Evolutionary conservation across 1,140 invertebrate species (phyloP).

Genomic region (Hylyphantes graminicola): DNA sequence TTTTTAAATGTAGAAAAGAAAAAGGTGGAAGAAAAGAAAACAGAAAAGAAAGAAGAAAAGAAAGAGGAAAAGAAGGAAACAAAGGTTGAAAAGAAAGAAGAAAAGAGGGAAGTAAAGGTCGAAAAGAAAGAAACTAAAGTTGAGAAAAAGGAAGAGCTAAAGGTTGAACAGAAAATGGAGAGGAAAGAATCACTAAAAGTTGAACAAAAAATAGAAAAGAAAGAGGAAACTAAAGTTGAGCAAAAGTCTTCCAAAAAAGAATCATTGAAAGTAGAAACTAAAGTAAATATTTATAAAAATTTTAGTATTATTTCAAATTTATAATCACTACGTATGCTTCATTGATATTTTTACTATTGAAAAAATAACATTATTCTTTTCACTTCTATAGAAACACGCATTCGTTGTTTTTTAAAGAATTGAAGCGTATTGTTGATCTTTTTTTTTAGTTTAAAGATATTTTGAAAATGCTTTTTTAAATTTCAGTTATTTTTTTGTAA

Average conservation of each 20-base stretch:
- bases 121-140: slow-evolving; percentile 70
- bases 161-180: slow-evolving; percentile 70
- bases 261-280: slow-evolving; percentile 27
- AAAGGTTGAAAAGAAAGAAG: slow-evolving; percentile 63
- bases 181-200: slow-evolving; percentile 66
- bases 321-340: too few relatives aligned
- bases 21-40: slow-evolving; percentile 60
- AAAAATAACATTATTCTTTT: too few relatives aligned
- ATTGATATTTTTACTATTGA: too few relatives aligned
- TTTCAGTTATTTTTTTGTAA: too few relatives aligned
- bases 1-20: slow-evolving; percentile 58
- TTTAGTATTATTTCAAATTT: too few relatives aligned
- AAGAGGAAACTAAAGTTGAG: slow-evolving; percentile 46
- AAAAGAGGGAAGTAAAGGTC: slow-evolving; percentile 65
- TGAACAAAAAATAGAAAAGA: slow-evolving; percentile 49
- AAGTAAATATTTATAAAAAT: neutral
- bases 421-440: too few relatives aligned
- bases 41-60: slow-evolving; percentile 60
- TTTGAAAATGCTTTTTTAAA: too few relatives aligned
- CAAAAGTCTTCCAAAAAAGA: slow-evolving; percentile 18
- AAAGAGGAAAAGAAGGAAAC: slow-evolving; percentile 66
- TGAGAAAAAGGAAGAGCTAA: slow-evolving; percentile 68
- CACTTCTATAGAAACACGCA: too few relatives aligned
- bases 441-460: too few relatives aligned
- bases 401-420: too few relatives aligned